Evolutionary conservation across 2,797 vertebrate species (phyloP), one percentile per base, ranked within the genome.

Genomic region (Channallabes apus): DNA sequence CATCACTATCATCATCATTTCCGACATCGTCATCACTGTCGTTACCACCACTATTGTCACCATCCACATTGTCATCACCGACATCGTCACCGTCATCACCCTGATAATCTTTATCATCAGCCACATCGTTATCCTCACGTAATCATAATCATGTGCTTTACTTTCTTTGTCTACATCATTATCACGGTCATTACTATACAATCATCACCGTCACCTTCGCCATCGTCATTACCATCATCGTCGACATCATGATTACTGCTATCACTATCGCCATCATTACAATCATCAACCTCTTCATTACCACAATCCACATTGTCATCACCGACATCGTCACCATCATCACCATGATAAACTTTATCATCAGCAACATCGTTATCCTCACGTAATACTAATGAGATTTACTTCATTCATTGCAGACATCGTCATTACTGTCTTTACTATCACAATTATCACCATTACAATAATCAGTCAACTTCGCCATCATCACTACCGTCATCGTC

Each of bases 191-290:
- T n/a, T n/a, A n/a, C n/a, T n/a, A n/a, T n/a, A n/a, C n/a, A n/a
- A n/a, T n/a, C 90, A 99, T 99, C 90, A 98, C 98, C 80, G 98
- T 99, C 32, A 69, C 38, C 32, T 20, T 38, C 32, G 38, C 20
- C 17, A 3, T 38, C 14, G 7, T 61, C 76, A 7, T 22, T 4
- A 35, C 59, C 75, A 35, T 22, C 4, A 32, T 11, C n/a, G n/a
- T n/a, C n/a, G n/a, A n/a, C n/a, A n/a, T n/a, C n/a, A n/a, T n/a
- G n/a, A n/a, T n/a, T n/a, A n/a, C n/a, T n/a, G n/a, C n/a, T n/a
- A n/a, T n/a, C n/a, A n/a, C n/a, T n/a, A n/a, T n/a, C n/a, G n/a
- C 17, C 24, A 29, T 9, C 15, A 18, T 8, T 20, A 14, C 8
- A 4, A 6, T n/a, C 41, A 73, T 75, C 7, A 3, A 17, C 17